Percentiles rank a stretch among this genome's conserved stretches.
phyloP scores from a whole-genome alignment of 2,113 vertebrate genomes.

The Tachysurus fulvidraco region DNA sequence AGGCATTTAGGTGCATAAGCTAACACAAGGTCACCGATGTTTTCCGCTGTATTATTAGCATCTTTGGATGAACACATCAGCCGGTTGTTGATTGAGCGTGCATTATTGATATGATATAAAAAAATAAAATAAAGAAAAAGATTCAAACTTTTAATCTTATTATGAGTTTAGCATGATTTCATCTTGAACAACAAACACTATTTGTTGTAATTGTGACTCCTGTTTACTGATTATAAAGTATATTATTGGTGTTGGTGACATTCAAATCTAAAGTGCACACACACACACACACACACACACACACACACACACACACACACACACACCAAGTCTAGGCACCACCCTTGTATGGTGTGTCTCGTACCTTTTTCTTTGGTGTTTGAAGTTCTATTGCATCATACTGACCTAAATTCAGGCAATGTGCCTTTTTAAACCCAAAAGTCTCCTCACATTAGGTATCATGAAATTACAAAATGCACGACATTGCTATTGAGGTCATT shows the following conservation, averaged over 20 bases:
- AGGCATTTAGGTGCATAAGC: too few species aligned
- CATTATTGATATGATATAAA: neutral
- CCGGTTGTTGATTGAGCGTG: neutral
- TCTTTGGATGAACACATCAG: neutral
- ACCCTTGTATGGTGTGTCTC: neutral
- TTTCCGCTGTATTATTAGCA: neutral
- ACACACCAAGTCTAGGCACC: neutral
- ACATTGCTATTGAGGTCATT: neutral
- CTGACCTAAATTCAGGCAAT: constrained; percentile 11
- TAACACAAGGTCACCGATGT: neutral
- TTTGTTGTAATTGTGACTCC: neutral
- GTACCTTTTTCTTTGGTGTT: constrained; percentile 11
- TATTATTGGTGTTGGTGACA: neutral
- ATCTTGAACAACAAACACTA: neutral
- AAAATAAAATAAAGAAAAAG: neutral
- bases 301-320: neutral
- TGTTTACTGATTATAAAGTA: neutral
- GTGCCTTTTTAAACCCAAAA: constrained; percentile 6
- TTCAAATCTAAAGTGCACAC: neutral
- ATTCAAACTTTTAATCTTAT: neutral
- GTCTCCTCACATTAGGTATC: neutral
- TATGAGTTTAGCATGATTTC: neutral
- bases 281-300: constrained; percentile 14
- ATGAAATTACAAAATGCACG: neutral
- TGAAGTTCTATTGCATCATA: constrained; percentile 23